Base-by-base conservation (phyloP, 2,888 invertebrate genomes). In the Stratiomys singularior region DNA sequence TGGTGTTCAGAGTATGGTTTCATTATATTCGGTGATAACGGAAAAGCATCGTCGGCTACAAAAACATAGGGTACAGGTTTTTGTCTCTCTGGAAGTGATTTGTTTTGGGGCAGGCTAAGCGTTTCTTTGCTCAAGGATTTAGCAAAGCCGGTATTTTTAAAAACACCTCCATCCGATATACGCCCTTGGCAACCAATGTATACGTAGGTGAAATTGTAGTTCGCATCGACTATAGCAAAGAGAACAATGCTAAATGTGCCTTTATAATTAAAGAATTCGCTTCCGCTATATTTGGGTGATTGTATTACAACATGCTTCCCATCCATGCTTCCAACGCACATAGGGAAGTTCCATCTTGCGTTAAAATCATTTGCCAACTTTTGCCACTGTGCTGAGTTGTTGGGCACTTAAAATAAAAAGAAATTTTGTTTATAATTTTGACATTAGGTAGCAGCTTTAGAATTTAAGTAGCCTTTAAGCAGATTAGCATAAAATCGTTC, bases 291-390 rank as follows among this genome's bases (percentile, higher is more conserved):
- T 7, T 58, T 37, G 18, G 84, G 84, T 27, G 79, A 79, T 79
- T 82, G 80, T 44, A 84, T 81, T 28, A 72, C 71, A n/a, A 85
- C 80, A 77, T 85, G 84, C 77, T 85, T 82, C 1, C 83, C 84
- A 79, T 85, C 85, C 9, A 72, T 52, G 5, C 52, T 52, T n/a
- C 52, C 72, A 25, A 72, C 13, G 56, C 72, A 72, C 9, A 15
- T 25, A 13, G 52, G 27, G 18, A 56, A 72, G 28, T 72, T 72
- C 52, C 52, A 71, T n/a, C 23, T 21, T n/a, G 23, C 13, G 5
- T 52, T 28, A 13, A 18, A 74, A 23, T 74, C 44, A 21, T 58
- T 0, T 28, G 56, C 74, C 2, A 58, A 15, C 18, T 74, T 30
- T 58, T 58, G 1, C 74, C 74, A 74, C 18, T 58, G 47, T 9